Conservation (phyloP, 2,113 vertebrate genomes). For the Eurypyga helias region DNA sequence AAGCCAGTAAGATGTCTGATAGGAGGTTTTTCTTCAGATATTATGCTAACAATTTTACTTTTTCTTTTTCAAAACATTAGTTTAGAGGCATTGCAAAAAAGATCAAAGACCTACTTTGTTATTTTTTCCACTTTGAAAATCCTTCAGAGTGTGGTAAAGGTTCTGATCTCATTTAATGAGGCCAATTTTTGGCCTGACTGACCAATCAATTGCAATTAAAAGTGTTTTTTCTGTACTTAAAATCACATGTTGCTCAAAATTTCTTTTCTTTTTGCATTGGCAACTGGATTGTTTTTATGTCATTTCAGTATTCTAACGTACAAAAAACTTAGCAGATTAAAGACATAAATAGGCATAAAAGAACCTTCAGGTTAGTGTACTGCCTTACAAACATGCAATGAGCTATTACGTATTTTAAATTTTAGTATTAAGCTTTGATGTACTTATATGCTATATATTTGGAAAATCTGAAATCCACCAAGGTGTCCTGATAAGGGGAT, state of each 20-base stretch:
- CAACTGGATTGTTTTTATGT: neutral
- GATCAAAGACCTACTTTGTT: neutral
- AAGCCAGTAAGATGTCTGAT: constrained; percentile 86
- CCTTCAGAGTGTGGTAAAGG: neutral
- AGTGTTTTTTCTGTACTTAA: neutral
- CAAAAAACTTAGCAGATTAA: neutral
- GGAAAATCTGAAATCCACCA: neutral
- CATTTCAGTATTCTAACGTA: neutral
- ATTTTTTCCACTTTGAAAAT: neutral
- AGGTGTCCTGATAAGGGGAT: neutral
- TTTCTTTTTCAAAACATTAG: neutral
- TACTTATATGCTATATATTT: neutral
- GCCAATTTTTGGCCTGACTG: neutral
- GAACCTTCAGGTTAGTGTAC: neutral
- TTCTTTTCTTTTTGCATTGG: neutral
- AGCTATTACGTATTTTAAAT: neutral
- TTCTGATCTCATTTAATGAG: neutral
- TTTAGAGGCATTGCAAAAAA: neutral
- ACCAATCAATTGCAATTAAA: neutral
- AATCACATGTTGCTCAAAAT: neutral
- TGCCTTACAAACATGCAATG: neutral
- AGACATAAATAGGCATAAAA: neutral
- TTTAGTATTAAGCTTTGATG: neutral
- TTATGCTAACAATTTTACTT: neutral
- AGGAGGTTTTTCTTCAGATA: neutral